Evolutionary conservation across 2,797 vertebrate genomes (phyloP), one percentile per base, ranked within the genome.

Genomic region (Periparus ater): DNA sequence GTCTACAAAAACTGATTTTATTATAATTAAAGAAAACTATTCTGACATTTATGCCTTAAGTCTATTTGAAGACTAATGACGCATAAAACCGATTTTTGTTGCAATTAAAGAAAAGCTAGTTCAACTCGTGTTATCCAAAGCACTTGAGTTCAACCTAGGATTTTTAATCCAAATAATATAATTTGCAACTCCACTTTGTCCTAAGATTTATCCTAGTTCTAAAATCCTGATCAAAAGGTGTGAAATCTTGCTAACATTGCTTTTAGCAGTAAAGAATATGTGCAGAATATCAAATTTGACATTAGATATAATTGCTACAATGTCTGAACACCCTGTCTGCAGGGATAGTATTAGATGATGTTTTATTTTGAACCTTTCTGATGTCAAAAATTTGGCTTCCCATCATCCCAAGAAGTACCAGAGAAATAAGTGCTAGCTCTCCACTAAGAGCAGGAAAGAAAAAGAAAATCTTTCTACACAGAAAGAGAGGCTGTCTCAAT

Each of bases 1-100:
- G 85, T 83, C 62, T 74, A 95, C 76, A 30, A 94, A 97, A 96
- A 88, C 30, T 88, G 44, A 78, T 94, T 95, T 95, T 89, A 71
- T 50, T 76, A 77, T 62, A 78, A 96, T 83, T 76, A 11, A 61
- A 68, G 13, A 27, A 45, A 97, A 82, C 72, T 86, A 67, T 86
- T 89, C 78, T 81, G 78, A 93, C 58, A 87, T 93, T 79, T 95
- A 75, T 50, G 47, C 95, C 85, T 91, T 90, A 85, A 95, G 72
- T 83, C 55, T 84, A 57, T 96, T 96, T 93, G 89, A 96, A 96
- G 91, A 95, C 70, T 94, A 91, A 96, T 93, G 72, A 92, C 84
- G 91, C 18, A 85, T 67, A 95, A 90, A 70, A 6, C 30, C 42
- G 21, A 22, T 22, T 62, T 61, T 65, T 42, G 11, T 55, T 32